Conservation (phyloP, 2,113 vertebrate genomes). For the Abramis brama region DNA sequence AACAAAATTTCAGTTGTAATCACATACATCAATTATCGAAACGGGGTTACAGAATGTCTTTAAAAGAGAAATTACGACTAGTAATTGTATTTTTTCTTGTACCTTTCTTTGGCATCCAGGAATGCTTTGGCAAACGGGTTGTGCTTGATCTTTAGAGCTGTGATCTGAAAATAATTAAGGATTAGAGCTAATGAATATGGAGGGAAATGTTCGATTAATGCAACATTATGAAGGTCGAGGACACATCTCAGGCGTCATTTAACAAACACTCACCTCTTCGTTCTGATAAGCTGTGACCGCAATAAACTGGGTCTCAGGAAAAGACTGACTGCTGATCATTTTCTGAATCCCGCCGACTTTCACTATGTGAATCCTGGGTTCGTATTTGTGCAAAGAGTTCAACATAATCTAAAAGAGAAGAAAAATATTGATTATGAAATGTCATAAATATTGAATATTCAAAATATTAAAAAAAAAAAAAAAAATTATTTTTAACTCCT, state of each 20-base stretch:
- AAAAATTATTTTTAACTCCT: no score
- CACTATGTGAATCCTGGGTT: conserved; percentile 82
- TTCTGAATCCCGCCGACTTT: conserved; percentile 82
- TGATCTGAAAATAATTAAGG: conserved; percentile 68
- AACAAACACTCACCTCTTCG: conserved; percentile 71
- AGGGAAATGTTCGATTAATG: background rate
- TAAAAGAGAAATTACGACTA: background rate
- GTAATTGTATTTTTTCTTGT: background rate
- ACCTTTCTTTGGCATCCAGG: conserved; percentile 83
- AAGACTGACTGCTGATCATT: conserved; percentile 83
- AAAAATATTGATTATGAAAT: background rate
- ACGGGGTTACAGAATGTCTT: background rate
- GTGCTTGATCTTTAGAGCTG: conserved; percentile 82
- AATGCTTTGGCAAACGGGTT: conserved; percentile 84
- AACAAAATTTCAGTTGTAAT: background rate
- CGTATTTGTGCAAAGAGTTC: conserved; percentile 84
- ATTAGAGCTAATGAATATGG: background rate
- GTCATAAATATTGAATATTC: background rate
- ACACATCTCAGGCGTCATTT: background rate
- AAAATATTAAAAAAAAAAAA: no score
- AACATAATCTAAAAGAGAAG: conserved; percentile 76
- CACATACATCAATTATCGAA: no score
- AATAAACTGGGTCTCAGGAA: conserved; percentile 82
- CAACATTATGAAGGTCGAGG: background rate
- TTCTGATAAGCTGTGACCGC: conserved; percentile 83